A percentile compares a stretch with the other conserved stretches of the same genome.
Conservation (phyloP, 1,140 invertebrate species). For the Euwallacea fornicatus region DNA sequence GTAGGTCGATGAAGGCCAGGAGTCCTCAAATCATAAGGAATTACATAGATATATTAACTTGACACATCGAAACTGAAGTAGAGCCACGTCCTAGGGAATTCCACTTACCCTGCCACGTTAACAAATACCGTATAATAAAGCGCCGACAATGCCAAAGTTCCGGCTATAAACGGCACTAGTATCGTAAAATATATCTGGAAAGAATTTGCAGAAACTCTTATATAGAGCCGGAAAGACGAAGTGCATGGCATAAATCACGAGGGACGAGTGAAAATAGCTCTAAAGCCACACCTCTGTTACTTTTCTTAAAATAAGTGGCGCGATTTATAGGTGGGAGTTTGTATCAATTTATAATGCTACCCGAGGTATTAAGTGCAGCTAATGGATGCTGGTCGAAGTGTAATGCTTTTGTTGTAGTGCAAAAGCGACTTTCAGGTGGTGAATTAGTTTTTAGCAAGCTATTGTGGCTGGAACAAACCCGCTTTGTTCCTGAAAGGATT, state of each 20-base stretch:
- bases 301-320: slow-evolving; percentile 26
- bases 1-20: too few relatives aligned
- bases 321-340: slow-evolving; percentile 28
- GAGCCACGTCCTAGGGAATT: too few relatives aligned
- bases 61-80: too few relatives aligned
- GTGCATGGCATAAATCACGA: slow-evolving; percentile 26
- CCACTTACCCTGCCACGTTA: too few relatives aligned
- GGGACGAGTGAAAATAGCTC: slow-evolving; percentile 23
- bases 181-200: slow-evolving; percentile 1
- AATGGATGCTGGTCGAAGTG: slow-evolving; percentile 15
- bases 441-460: too few relatives aligned
- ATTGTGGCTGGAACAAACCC: too few relatives aligned
- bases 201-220: slow-evolving; percentile 10
- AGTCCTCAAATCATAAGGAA: too few relatives aligned
- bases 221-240: slow-evolving; percentile 16
- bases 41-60: too few relatives aligned
- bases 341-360: slow-evolving; percentile 22
- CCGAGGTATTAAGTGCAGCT: slow-evolving; percentile 18
- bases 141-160: too few relatives aligned
- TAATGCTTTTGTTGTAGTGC: background rate
- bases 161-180: background rate
- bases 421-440: too few relatives aligned
- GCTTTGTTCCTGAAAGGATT: too few relatives aligned
- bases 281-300: slow-evolving; percentile 25
- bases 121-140: too few relatives aligned